A percentile compares a stretch with the other conserved stretches of the same genome.
Evolutionary conservation across 2,888 invertebrate species (phyloP).

Genomic region (Andrena dorsata): DNA sequence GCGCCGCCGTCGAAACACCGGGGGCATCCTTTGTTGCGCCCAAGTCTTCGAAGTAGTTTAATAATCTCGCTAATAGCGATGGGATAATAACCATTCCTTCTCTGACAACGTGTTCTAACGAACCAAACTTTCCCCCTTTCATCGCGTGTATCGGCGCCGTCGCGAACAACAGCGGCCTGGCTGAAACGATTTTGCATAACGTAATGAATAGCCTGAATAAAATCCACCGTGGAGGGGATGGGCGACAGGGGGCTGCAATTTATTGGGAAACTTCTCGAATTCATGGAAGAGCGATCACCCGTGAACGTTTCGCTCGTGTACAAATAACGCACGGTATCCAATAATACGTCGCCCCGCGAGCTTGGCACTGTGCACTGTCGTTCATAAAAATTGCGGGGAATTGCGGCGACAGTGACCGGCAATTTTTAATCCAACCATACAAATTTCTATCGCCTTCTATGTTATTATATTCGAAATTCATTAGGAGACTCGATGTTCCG

Average conservation of each 20-base stretch:
- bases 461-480: too few species aligned
- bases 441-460: too few species aligned
- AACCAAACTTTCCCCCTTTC: constrained; percentile 36
- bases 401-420: too few species aligned
- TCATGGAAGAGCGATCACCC: not conserved
- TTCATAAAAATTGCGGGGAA: too few species aligned
- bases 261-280: not conserved
- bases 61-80: constrained; percentile 44
- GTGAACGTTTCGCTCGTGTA: not conserved
- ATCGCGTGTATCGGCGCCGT: constrained; percentile 10
- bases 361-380: not conserved
- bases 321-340: constrained; percentile 1
- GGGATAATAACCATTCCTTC: constrained; percentile 43
- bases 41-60: constrained; percentile 34
- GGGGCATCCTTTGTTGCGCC: constrained; percentile 22
- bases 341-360: not conserved
- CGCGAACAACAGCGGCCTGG: not conserved
- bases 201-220: constrained; percentile 10
- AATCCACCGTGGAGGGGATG: not conserved
- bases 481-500: too few species aligned
- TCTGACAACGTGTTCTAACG: constrained; percentile 37
- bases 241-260: not conserved
- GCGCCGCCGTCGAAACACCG: not conserved
- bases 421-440: too few species aligned
- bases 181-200: constrained; percentile 16